These are phyloP conservation scores for Cotesia congregata DNA, from an alignment of 2,888 invertebrate species.

Conservation along the genomic window DNA sequence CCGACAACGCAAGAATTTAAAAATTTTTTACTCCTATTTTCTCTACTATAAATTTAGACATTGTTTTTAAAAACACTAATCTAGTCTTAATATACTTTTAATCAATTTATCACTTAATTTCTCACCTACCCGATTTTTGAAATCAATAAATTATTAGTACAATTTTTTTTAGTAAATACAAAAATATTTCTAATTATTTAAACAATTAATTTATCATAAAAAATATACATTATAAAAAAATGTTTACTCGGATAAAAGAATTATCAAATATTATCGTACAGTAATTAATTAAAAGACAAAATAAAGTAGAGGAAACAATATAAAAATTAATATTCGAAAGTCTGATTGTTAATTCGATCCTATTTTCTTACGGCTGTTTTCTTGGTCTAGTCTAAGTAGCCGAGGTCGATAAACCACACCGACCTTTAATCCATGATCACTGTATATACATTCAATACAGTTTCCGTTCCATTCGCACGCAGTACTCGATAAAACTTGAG, in stretches of 20 bases:
- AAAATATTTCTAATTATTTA: too few relatives aligned
- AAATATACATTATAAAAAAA: too few relatives aligned
- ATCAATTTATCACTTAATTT: too few relatives aligned
- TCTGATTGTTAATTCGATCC: background rate
- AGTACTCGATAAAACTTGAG: background rate
- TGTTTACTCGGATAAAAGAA: background rate
- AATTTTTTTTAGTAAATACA: too few relatives aligned
- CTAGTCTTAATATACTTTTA: too few relatives aligned
- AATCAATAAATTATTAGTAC: too few relatives aligned
- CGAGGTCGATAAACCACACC: background rate
- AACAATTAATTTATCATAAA: too few relatives aligned
- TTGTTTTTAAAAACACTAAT: slow-evolving; percentile 4
- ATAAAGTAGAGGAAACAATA: background rate
- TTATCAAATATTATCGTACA: background rate
- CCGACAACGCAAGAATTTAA: background rate
- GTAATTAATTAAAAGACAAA: slow-evolving; percentile 3
- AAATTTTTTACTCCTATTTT: background rate
- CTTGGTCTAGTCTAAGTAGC: background rate
- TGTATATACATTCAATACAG: background rate
- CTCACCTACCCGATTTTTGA: too few relatives aligned
- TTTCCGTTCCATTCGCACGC: background rate
- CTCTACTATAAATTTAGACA: slow-evolving; percentile 16
- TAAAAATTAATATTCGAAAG: background rate
- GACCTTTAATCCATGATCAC: background rate
- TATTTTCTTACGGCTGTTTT: background rate